Base-by-base conservation (phyloP, 2,797 vertebrate genomes). In the Ciconia nigra region DNA sequence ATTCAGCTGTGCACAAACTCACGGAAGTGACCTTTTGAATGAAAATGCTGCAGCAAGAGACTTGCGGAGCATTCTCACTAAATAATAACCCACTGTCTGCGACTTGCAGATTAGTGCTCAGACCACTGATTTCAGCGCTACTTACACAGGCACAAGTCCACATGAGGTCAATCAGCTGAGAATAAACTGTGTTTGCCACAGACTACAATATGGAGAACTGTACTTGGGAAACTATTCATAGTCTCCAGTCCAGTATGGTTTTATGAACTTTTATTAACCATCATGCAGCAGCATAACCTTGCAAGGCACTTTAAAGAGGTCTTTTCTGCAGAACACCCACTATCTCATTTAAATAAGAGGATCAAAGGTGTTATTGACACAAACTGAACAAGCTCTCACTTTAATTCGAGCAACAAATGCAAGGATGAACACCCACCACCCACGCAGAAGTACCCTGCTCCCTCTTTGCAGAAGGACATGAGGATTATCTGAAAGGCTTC, bases 21-120 rank as follows among this genome's bases (percentile, higher is more conserved):
- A 93, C 24, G 17, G 84, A 96, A 97, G 51, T 94, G 97, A 97
- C 95, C 95, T 97, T 97, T 86, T 94, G 61, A 96, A 79, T 96
- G 89, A 94, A 94, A 97, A 96, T 31, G 82, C 84, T 94, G 58
- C 65, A 92, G 76, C 84, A 65, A 95, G 82, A 92, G 79, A 72
- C 87, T 93, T 81, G 82, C 1, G 5, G 83, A 91, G 42, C 87
- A 58, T 92, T 97, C 65, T 92, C 87, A 80, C 93, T 72, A 91
- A 93, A 96, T 96, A 97, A 97, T 91, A 94, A 94, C 87, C 46
- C 58, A 96, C 96, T 96, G 96, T 97, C 87, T 89, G 17, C 21
- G 4, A 78, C 96, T 95, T 72, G 84, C 35, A 76, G 87, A 94
- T 91, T 81, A 89, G 37, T 58, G 69, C 35, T 91, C 92, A 95